These are phyloP conservation scores for Argyrosomus regius DNA, from an alignment of 2,797 vertebrate species.

Conservation along the genomic window DNA sequence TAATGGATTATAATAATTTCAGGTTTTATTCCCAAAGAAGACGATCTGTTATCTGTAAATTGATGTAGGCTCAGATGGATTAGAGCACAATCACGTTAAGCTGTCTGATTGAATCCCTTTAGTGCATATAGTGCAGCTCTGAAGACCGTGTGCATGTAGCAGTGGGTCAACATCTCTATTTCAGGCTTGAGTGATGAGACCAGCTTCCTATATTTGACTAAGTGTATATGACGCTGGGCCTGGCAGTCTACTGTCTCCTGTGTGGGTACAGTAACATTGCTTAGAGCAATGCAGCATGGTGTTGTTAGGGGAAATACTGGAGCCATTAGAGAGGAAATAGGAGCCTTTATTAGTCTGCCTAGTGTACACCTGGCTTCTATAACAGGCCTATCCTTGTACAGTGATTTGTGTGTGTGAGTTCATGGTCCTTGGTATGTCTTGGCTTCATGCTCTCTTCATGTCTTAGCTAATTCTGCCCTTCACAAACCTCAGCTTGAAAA, in stretches of 20 bases:
- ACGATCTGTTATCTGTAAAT: slow-evolving; percentile 24
- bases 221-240: slow-evolving; percentile 21
- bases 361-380: slow-evolving; percentile 81
- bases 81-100: slow-evolving; percentile 16
- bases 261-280: slow-evolving; percentile 50
- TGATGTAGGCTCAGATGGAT: slow-evolving; percentile 21
- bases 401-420: slow-evolving; percentile 51
- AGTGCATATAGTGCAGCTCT: neutral
- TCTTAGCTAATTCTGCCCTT: slow-evolving; percentile 43
- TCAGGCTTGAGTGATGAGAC: neutral
- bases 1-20: slow-evolving; percentile 21
- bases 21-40: slow-evolving; percentile 34
- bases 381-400: slow-evolving; percentile 67
- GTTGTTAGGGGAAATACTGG: slow-evolving; percentile 66
- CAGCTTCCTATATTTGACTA: slow-evolving; percentile 22
- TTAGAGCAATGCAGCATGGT: slow-evolving; percentile 37
- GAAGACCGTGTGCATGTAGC: slow-evolving; percentile 5
- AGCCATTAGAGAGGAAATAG: slow-evolving; percentile 80
- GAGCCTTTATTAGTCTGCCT: slow-evolving; percentile 82
- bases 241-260: slow-evolving; percentile 48
- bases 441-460: slow-evolving; percentile 36
- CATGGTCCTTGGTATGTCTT: slow-evolving; percentile 39
- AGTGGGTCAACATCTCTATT: slow-evolving; percentile 35
- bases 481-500: slow-evolving; percentile 43
- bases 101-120: slow-evolving; percentile 6